phyloP scores from a whole-genome alignment of 2,113 vertebrate genomes.

The Paralichthys olivaceus region DNA sequence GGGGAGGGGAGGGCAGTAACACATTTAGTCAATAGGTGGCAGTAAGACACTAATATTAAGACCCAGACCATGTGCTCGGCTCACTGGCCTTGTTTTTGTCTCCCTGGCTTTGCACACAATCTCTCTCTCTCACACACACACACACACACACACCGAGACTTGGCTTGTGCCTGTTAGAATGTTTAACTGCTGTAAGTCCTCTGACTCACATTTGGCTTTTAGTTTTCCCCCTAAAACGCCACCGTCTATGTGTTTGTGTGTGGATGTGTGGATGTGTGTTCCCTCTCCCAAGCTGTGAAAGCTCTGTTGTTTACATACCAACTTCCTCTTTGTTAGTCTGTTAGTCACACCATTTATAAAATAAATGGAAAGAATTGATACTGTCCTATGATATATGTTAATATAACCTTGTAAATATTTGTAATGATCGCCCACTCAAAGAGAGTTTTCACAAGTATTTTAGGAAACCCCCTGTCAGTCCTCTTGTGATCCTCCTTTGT shows the following conservation, averaged over 20 bases:
- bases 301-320: slow-evolving; percentile 49
- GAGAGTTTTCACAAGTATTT: background rate
- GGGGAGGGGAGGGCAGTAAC: slow-evolving; percentile 62
- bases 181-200: slow-evolving; percentile 71
- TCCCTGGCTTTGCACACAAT: slow-evolving; percentile 33
- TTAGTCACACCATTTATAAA: slow-evolving; percentile 25
- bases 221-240: slow-evolving; percentile 52
- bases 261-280: slow-evolving; percentile 35
- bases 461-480: background rate
- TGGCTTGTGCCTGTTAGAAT: slow-evolving; percentile 69
- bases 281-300: slow-evolving; percentile 39
- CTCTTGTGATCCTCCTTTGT: background rate
- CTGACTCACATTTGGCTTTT: slow-evolving; percentile 74
- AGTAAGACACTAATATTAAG: slow-evolving; percentile 68
- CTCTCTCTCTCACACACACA: slow-evolving; percentile 7
- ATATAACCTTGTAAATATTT: slow-evolving; percentile 37
- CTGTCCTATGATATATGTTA: slow-evolving; percentile 10
- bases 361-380: slow-evolving; percentile 16
- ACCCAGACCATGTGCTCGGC: slow-evolving; percentile 53
- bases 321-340: slow-evolving; percentile 46
- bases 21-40: slow-evolving; percentile 72
- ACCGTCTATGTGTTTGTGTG: slow-evolving; percentile 29
- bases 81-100: slow-evolving; percentile 63
- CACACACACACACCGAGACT: slow-evolving; percentile 37
- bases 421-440: slow-evolving; percentile 11